Evolutionary conservation across 2,888 invertebrate genomes (phyloP), one percentile per base, ranked within the genome.

Genomic region (Agonopterix alstromeriana): DNA sequence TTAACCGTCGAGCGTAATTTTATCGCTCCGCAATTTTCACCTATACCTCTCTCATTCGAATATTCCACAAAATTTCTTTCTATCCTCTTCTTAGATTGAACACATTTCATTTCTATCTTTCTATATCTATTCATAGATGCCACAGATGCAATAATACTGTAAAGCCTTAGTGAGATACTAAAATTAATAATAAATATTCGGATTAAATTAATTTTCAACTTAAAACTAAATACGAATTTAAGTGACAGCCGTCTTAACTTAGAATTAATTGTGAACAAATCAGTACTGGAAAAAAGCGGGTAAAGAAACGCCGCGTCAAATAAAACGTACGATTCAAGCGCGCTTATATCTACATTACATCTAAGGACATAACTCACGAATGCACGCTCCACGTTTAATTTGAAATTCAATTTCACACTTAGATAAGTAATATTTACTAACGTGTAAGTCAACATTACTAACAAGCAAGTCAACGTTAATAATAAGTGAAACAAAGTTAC

Each of bases 241-340:
- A 62, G 63, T 66, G 67, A 65, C 61, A 51, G 46, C 47, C 59
- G 51, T 48, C 51, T n/a, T 38, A n/a, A 45, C 53, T 55, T 59
- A 35, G 10, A 46, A 27, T 40, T 45, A 60, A 57, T 49, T 36
- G 35, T 56, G 62, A 73, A 67, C 61, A 65, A 77, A 81, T 82
- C 82, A 82, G 82, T 82, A 82, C 79, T 56, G 68, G 70, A 76
- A 63, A 70, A 67, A 79, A 80, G 81, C 78, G 80, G 81, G 60
- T 47, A 54, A 68, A 66, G 54, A 54, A 67, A 66, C 59, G 63
- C 63, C 62, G 62, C 61, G 56, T 57, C 58, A 11, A 56, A 60
- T 61, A 53, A 50, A 61, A 58, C 53, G 51, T 62, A 66, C 65
- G 69, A 73, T 56, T 66, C 65, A 64, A 78, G 79, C 78, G 74